Evolutionary conservation across 2,888 invertebrate species (phyloP).

Genomic region (Lycocerus yunnanus): DNA sequence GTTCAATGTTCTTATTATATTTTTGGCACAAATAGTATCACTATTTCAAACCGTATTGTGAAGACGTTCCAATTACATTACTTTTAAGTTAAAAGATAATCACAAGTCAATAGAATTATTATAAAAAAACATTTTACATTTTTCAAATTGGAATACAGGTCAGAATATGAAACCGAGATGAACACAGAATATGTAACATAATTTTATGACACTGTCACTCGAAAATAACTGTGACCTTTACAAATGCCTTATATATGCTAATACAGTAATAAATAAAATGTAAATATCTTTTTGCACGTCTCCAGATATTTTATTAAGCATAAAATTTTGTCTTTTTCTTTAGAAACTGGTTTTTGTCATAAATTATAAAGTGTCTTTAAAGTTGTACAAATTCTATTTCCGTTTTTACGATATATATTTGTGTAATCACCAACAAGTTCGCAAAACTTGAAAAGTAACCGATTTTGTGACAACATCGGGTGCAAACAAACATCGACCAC

Average conservation of each 20-base stretch:
- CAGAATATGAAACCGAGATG: background rate
- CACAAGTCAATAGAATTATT: background rate
- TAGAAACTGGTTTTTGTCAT: background rate
- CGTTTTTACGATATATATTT: background rate
- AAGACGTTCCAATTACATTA: conserved; percentile 7
- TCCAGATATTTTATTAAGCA: conserved; percentile 20
- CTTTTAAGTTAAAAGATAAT: background rate
- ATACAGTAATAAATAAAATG: conserved; percentile 13
- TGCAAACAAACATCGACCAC: background rate
- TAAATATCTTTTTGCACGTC: conserved; percentile 16
- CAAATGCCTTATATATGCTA: conserved; percentile 19
- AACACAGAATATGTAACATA: conserved; percentile 2
- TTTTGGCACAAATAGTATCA: conserved; percentile 30
- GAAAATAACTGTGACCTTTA: conserved; percentile 8
- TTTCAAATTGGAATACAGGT: background rate
- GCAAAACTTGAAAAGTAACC: background rate
- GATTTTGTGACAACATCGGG: background rate
- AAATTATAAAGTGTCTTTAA: conserved; percentile 1
- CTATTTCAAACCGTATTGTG: conserved; percentile 27
- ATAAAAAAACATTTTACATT: background rate
- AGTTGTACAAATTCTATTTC: background rate
- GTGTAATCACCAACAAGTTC: background rate
- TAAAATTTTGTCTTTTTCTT: conserved; percentile 11
- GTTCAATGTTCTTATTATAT: conserved; percentile 16
- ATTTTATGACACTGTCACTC: background rate